phyloP scores from a whole-genome alignment of 2,888 invertebrate genomes.

The Heliconius sara region DNA sequence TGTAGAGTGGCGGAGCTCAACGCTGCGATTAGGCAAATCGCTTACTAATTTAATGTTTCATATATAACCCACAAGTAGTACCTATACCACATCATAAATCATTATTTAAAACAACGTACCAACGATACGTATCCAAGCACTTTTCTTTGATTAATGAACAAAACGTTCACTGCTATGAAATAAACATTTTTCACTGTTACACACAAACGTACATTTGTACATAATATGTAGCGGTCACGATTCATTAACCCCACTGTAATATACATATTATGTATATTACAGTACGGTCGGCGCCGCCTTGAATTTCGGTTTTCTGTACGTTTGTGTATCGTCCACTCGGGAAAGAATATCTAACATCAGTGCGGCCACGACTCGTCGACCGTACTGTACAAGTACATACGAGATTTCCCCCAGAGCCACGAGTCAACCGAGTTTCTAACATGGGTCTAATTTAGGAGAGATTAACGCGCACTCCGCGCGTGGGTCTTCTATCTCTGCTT shows the following conservation, averaged over 20 bases:
- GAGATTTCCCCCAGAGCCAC: neutral
- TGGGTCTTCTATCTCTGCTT: slow-evolving; percentile 9
- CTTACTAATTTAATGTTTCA: too few relatives aligned
- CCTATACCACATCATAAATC: neutral
- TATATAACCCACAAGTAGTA: too few relatives aligned
- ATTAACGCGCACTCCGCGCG: neutral
- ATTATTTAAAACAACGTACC: too few relatives aligned
- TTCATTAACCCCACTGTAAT: too few relatives aligned
- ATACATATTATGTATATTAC: neutral
- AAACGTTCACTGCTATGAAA: neutral
- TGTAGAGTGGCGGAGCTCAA: too few relatives aligned
- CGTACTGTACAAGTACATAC: neutral
- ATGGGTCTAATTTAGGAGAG: slow-evolving; percentile 14
- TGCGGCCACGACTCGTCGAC: neutral
- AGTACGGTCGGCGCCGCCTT: neutral
- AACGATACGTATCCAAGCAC: too few relatives aligned
- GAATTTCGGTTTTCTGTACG: too few relatives aligned
- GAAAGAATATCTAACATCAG: neutral
- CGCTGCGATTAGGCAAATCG: too few relatives aligned
- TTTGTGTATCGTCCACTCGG: too few relatives aligned
- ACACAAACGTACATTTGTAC: neutral
- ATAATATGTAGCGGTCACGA: too few relatives aligned
- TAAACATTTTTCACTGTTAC: slow-evolving; percentile 3
- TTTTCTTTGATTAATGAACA: neutral
- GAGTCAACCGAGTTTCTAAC: slow-evolving; percentile 11